Base-by-base conservation (phyloP, 2,888 invertebrate species). In the Auanema freiburgensis region DNA sequence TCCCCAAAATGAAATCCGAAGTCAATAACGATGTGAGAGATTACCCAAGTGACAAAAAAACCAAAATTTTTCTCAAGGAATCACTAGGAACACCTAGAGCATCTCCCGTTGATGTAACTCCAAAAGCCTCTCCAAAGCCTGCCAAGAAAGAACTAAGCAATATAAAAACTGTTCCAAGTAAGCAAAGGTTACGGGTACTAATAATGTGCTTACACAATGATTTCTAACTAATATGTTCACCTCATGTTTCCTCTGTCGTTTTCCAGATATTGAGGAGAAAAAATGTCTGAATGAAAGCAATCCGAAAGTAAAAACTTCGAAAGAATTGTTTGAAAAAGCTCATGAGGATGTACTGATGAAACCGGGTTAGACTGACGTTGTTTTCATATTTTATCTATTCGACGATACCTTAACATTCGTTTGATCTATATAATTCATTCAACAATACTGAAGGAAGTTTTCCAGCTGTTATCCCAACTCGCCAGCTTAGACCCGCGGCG, bases 401-500 rank as follows among this genome's bases (percentile, higher is more conserved):
- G 11, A 12, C 43, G n/a, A 12, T 43, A 43, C 43, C n/a, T 11
- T 43, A 46, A 46, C 21, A 5, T 46, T 10, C 10, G 16, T 5
- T 16, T 18, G 10, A 46, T 10, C 3, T 5, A 46, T 46, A 21
- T 16, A 46, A 3, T 46, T 18, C 6, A 46, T 5, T 6, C 16
- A 18, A 18, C 10, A 5, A 46, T 3, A 46, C 3, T 46, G 10
- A 46, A 5, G 21, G 6, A 18, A 16, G 6, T n/a, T 10, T 42
- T 66, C 11, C 57, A 66, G 66, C 57, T 8, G 43, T 63, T 24
- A 66, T 66, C 42, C 57, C 53, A 8, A 57, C 55, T n/a, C 44
- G 63, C 1, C 54, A 49, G 25, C 25, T 63, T 16, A 59, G 59
- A 57, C 63, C 63, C 8, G 63, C 66, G 14, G 57, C 66, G 4